These are phyloP conservation scores for Elaeidobius kamerunicus DNA, from an alignment of 2,888 invertebrate genomes.

Conservation along the genomic window DNA sequence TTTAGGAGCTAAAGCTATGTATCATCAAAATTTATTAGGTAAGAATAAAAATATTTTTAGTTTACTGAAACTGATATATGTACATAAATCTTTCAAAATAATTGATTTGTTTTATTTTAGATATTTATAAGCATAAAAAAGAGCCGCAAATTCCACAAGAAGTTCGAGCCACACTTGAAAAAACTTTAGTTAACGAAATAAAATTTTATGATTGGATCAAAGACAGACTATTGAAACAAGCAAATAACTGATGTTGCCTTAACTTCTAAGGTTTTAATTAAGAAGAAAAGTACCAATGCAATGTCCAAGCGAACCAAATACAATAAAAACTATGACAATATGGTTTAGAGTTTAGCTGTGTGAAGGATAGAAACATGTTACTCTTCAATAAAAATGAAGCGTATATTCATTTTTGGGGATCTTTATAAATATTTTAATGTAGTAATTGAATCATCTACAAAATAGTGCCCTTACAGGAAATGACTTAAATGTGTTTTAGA, in stretches of 20 bases:
- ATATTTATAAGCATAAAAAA: slow-evolving; percentile 33
- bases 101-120: slow-evolving; percentile 28
- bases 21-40: slow-evolving; percentile 53
- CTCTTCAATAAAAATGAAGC: no score
- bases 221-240: slow-evolving; percentile 48
- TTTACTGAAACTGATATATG: background rate
- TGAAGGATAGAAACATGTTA: no score
- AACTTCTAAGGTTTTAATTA: no score
- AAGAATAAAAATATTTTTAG: slow-evolving; percentile 39
- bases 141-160: slow-evolving; percentile 28
- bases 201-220: slow-evolving; percentile 59
- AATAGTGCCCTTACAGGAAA: no score
- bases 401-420: no score
- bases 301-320: no score
- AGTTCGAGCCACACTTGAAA: slow-evolving; percentile 41
- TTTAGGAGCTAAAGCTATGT: slow-evolving; percentile 53
- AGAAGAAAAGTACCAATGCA: no score
- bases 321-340: no score
- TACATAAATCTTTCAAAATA: background rate
- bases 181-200: slow-evolving; percentile 52
- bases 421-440: no score
- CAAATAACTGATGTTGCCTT: background rate
- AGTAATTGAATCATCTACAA: no score
- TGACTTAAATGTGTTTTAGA: no score
- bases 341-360: no score